Conservation (phyloP, 2,888 invertebrate species). For the Oligia latruncula region DNA sequence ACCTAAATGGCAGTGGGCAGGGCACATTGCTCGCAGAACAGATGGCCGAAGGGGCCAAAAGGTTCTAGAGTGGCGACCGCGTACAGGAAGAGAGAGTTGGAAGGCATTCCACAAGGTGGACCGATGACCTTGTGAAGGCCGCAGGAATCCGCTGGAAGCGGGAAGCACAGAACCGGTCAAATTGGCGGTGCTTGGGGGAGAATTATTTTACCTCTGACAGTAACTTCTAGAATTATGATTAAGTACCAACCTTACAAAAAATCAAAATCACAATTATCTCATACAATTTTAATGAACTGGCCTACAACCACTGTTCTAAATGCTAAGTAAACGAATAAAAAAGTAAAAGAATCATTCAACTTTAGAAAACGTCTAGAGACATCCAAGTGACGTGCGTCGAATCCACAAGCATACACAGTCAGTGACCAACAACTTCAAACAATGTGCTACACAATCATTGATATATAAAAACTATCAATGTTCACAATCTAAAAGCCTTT, state of each 20-base stretch:
- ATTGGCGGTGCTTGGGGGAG: not conserved
- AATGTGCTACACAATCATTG: not conserved
- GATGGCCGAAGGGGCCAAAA: not conserved
- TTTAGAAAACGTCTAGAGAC: not conserved
- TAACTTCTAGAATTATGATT: not conserved
- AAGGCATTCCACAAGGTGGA: not conserved
- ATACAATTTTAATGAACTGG: not conserved
- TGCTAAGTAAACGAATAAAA: not conserved
- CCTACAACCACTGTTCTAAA: no score
- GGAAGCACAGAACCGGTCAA: no score
- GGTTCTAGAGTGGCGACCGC: not conserved
- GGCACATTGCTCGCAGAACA: not conserved
- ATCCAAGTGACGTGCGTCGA: not conserved
- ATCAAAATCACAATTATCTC: no score
- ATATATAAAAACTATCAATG: no score
- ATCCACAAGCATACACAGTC: conserved; percentile 14
- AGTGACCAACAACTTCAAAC: not conserved
- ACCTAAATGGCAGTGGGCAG: not conserved
- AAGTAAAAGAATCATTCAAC: conserved; percentile 12
- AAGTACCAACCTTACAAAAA: not conserved
- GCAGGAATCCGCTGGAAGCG: not conserved
- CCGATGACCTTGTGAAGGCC: not conserved
- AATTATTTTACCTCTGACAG: not conserved
- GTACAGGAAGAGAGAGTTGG: not conserved
- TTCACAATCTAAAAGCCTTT: conserved; percentile 14